Percentiles rank a stretch among this genome's conserved stretches.
Evolutionary conservation across 1,140 invertebrate species (phyloP).

Genomic region (Conus betulinus): DNA sequence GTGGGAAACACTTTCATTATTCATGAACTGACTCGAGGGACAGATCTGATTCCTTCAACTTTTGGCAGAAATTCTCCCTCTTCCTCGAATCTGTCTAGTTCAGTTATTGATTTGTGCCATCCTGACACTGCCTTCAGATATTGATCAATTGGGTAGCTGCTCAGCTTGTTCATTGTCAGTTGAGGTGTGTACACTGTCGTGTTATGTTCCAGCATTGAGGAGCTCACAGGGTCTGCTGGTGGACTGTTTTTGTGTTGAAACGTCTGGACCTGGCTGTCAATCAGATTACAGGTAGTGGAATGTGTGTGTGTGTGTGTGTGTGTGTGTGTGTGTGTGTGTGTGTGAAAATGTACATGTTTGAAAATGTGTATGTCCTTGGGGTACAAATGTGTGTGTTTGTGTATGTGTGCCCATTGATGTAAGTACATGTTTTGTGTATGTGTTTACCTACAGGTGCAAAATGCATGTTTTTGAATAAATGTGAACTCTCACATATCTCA

Average conservation of each 20-base stretch:
- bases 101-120: too few species aligned
- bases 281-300: constrained; percentile 19
- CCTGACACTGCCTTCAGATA: too few species aligned
- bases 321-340: neutral
- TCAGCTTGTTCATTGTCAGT: too few species aligned
- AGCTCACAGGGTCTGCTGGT: neutral
- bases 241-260: constrained; percentile 34
- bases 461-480: too few species aligned
- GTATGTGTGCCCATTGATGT: neutral
- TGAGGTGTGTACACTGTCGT: too few species aligned
- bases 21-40: too few species aligned
- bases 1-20: too few species aligned
- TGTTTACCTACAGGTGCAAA: neutral
- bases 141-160: too few species aligned
- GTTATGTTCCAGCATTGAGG: constrained; percentile 24
- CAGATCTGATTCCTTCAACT: too few species aligned
- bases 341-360: neutral
- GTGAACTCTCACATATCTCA: too few species aligned
- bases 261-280: constrained; percentile 32
- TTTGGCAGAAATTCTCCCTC: too few species aligned
- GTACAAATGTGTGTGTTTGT: neutral
- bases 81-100: too few species aligned
- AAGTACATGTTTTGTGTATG: neutral
- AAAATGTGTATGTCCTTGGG: neutral
- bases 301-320: neutral